Base-by-base conservation (phyloP, 2,888 invertebrate species). In the Bellardia bayeri region DNA sequence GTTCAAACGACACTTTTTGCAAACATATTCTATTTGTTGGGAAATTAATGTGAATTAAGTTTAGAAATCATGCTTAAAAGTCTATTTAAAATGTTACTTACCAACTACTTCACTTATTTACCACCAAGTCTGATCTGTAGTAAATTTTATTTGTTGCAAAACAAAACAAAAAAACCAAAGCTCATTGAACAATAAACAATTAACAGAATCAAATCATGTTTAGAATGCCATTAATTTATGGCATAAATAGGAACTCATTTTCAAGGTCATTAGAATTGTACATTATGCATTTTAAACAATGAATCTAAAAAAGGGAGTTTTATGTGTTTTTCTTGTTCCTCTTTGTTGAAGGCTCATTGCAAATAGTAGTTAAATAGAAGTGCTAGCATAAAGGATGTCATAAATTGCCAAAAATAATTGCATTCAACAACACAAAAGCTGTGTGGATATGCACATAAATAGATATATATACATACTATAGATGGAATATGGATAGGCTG, bases 241-340 rank as follows among this genome's bases (percentile, higher is more conserved):
- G 68, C 76, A 68, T 69, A 82, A 85, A 87, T 82, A 92, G 92
- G 92, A 92, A 92, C 91, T 91, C 90, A 92, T 92, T 92, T 92
- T 92, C 92, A 92, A 92, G 92, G 92, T 92, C 92, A 92, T 92
- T 92, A 91, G 91, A 91, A 91, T 89, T 89, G 86, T 86, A 89
- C 88, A 90, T 90, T 61, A 61, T 61, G 54, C 66, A 51, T 71
- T 61, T 72, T 30, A n/a, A 33, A 54, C 58, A 69, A 79, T 72
- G 16, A 61, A 37, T 42, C 63, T 76, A 42, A 30, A 79, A 63
- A 42, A 72, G 69, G 66, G 64, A 68, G 71, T 74, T 81, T 49
- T 74, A 56, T 68, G 54, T 66, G 64, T 75, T 75, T 49, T 45
- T 37, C 14, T 30, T 58, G 66, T 42, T 42, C 42, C 49, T 64